These are phyloP conservation scores for Philopedon plagiatum DNA, from an alignment of 2,888 invertebrate genomes.

Conservation along the genomic window DNA sequence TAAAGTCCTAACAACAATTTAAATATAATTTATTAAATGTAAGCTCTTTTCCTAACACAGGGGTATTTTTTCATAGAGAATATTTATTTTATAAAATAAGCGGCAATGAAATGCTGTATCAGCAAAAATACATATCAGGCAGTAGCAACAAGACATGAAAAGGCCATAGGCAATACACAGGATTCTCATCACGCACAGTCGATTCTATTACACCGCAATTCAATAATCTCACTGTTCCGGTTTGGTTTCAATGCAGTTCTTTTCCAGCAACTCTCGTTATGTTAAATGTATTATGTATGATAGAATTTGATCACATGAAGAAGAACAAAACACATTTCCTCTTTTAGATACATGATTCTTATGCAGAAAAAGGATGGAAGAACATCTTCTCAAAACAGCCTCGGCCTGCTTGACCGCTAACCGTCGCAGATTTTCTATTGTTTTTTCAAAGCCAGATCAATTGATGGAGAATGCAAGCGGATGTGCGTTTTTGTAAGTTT, in stretches of 20 bases:
- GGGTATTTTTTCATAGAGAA: no score
- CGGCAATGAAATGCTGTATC: not conserved
- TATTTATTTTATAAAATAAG: no score
- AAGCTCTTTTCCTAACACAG: no score
- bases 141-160: constrained; percentile 14
- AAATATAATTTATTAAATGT: no score
- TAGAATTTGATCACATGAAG: constrained; percentile 41
- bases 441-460: constrained; percentile 56
- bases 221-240: constrained; percentile 70
- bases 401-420: constrained; percentile 53
- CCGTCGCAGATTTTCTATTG: constrained; percentile 65
- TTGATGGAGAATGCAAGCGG: constrained; percentile 61
- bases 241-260: constrained; percentile 65
- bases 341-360: constrained; percentile 2
- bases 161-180: constrained; percentile 28
- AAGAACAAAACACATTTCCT: constrained; percentile 29
- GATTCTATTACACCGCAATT: constrained; percentile 67
- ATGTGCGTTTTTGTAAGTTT: constrained; percentile 59
- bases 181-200: constrained; percentile 45
- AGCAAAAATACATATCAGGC: not conserved
- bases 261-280: constrained; percentile 63
- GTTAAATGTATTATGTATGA: constrained; percentile 61
- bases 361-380: not conserved
- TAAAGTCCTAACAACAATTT: no score
- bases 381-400: constrained; percentile 1